Percentiles rank a stretch among this genome's conserved stretches.
Evolutionary conservation across 2,113 vertebrate species (phyloP).

Genomic region (Neopipo cinnamomea): DNA sequence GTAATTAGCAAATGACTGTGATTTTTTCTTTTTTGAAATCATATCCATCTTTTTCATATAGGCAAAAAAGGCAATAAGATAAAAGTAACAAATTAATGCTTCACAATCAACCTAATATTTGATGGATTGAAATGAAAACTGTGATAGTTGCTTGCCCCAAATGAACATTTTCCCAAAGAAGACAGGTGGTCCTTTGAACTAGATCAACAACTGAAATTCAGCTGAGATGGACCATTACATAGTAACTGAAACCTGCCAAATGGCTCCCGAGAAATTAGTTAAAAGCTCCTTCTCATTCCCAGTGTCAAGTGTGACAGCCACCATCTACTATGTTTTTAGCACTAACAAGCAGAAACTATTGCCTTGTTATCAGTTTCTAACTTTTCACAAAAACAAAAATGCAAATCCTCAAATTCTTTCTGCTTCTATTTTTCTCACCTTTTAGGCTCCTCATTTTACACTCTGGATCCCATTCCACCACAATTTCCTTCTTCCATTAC

Average conservation of each 20-base stretch:
- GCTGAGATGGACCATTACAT: neutral
- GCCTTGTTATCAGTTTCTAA: neutral
- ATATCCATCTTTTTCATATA: neutral
- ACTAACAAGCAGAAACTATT: neutral
- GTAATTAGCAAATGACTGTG: neutral
- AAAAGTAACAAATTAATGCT: neutral
- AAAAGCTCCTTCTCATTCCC: neutral
- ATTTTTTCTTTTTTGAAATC: neutral
- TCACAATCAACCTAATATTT: neutral
- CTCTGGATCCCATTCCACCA: neutral
- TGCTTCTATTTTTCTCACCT: neutral
- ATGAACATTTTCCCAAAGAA: neutral
- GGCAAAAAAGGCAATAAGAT: neutral
- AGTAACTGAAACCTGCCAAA: neutral
- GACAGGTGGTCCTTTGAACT: neutral
- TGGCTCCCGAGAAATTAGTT: neutral
- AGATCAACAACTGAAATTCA: neutral
- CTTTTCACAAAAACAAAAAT: neutral
- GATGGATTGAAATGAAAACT: neutral
- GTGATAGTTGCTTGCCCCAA: neutral
- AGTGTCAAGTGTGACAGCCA: neutral
- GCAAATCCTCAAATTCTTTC: neutral
- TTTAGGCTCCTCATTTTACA: neutral
- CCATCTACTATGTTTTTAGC: neutral
- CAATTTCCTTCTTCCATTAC: neutral